phyloP scores from a whole-genome alignment of 2,888 invertebrate species.

The Thumatha senex region DNA sequence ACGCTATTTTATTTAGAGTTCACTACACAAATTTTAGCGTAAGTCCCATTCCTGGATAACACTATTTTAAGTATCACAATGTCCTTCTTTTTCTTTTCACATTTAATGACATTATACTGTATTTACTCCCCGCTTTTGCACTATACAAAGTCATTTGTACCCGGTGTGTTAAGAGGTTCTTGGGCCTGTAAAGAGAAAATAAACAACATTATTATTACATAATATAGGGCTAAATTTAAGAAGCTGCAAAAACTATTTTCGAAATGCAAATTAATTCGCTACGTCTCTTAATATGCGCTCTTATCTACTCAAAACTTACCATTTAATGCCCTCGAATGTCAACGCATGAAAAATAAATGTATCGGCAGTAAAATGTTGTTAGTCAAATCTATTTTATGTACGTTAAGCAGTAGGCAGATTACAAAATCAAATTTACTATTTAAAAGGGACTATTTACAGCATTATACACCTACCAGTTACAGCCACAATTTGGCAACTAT shows the following conservation, averaged over 20 bases:
- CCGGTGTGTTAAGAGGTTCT: slow-evolving; percentile 91
- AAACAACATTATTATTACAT: slow-evolving; percentile 12
- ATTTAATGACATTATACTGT: slow-evolving; percentile 75
- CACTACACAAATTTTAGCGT: slow-evolving; percentile 65
- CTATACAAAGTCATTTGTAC: slow-evolving; percentile 92
- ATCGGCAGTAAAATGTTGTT: slow-evolving; percentile 61
- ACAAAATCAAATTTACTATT: slow-evolving; percentile 53
- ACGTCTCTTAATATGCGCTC: slow-evolving; percentile 18
- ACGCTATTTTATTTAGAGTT: slow-evolving; percentile 61
- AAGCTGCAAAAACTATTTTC: slow-evolving; percentile 4
- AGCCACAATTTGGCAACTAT: slow-evolving; percentile 78
- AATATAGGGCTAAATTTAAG: background rate
- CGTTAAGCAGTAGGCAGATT: slow-evolving; percentile 58
- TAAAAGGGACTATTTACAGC: slow-evolving; percentile 75
- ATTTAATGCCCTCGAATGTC: slow-evolving; percentile 70
- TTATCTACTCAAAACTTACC: slow-evolving; percentile 64
- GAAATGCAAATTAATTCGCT: slow-evolving; percentile 29
- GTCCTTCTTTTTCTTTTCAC: slow-evolving; percentile 81
- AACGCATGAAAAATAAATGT: slow-evolving; percentile 78
- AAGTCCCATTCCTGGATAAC: slow-evolving; percentile 73
- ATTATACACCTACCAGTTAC: slow-evolving; percentile 69
- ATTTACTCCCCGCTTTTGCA: slow-evolving; percentile 76
- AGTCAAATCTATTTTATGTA: slow-evolving; percentile 46
- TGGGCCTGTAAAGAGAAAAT: slow-evolving; percentile 87
- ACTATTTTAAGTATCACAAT: slow-evolving; percentile 74